phyloP scores from a whole-genome alignment of 2,888 invertebrate genomes.

The Sphecodes monilicornis region DNA sequence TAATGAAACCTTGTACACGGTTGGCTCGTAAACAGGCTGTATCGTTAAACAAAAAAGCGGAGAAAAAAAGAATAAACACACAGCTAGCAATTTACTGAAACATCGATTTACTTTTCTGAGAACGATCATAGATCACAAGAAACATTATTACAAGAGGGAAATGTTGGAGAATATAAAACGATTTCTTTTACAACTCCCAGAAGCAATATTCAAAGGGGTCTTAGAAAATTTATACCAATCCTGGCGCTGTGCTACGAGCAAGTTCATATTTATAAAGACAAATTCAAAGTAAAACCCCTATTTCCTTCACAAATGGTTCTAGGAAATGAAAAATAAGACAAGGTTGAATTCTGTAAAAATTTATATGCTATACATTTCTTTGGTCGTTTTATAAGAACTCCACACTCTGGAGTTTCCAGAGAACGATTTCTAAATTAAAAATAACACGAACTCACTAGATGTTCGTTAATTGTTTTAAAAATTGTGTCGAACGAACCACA shows the following conservation, averaged over 20 bases:
- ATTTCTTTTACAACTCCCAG: not conserved
- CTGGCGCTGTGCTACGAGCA: not conserved
- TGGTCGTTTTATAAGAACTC: not conserved
- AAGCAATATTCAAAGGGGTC: slow-evolving; percentile 9
- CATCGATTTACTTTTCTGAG: not conserved
- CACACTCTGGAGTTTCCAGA: not conserved
- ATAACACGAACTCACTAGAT: not conserved
- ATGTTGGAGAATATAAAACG: not conserved
- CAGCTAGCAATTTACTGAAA: not conserved
- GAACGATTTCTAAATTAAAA: not conserved
- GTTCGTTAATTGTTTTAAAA: not conserved
- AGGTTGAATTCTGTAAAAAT: not conserved
- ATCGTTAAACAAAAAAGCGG: not conserved
- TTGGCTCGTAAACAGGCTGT: not conserved
- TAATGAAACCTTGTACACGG: not conserved
- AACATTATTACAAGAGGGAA: not conserved
- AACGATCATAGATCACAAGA: not conserved
- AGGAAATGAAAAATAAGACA: not conserved
- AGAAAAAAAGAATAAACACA: not conserved
- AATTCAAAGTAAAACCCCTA: not conserved
- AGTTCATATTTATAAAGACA: not conserved
- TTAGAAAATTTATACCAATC: not conserved
- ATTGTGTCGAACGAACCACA: not conserved
- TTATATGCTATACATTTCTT: not conserved
- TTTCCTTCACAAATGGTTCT: not conserved